Conservation (phyloP, 2,113 vertebrate genomes). For the Procavia capensis region DNA sequence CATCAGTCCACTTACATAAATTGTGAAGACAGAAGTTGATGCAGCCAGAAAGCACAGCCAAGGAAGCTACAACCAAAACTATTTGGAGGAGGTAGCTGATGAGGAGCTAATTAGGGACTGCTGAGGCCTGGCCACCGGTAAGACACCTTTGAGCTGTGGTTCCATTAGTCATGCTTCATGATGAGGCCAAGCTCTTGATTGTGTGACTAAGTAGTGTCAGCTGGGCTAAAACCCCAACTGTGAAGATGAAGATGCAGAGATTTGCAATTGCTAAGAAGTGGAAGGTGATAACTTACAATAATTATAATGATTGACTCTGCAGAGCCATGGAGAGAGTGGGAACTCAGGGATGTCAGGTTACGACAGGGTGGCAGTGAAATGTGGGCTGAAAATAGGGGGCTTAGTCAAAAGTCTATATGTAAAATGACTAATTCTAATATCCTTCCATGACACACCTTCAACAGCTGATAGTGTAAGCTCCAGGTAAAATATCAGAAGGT, state of each 20-base stretch:
- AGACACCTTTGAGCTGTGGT: background rate
- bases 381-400: background rate
- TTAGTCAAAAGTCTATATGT: background rate
- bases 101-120: background rate
- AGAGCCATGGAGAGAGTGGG: background rate
- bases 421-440: background rate
- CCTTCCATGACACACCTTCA: background rate
- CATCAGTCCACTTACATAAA: background rate
- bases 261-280: background rate
- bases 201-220: background rate
- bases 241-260: background rate
- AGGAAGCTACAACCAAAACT: background rate
- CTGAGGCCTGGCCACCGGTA: background rate
- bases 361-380: background rate
- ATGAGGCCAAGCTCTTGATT: background rate
- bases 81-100: background rate
- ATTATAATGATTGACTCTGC: background rate
- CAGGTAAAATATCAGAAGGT: background rate
- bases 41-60: background rate
- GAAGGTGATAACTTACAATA: background rate
- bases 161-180: background rate
- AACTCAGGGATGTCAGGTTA: background rate
- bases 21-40: background rate
- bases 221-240: background rate
- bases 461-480: background rate